phyloP scores from a whole-genome alignment of 2,113 vertebrate species.

The Callipepla californica region DNA sequence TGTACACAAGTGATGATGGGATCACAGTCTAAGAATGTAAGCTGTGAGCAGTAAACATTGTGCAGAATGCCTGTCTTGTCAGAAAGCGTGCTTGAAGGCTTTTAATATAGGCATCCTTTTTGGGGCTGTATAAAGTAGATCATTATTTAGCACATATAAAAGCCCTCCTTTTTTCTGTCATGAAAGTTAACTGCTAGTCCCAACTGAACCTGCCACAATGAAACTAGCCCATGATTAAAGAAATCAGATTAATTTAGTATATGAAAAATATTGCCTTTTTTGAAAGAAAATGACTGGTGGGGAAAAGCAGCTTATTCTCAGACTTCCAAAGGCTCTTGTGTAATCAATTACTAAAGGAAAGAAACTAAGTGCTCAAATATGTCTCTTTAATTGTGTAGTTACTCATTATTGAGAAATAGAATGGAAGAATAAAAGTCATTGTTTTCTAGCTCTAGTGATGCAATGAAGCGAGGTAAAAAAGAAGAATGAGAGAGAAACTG shows the following conservation, averaged over 20 bases:
- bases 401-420: conserved; percentile 32
- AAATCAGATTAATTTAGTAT: neutral
- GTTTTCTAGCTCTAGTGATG: neutral
- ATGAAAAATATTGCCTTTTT: neutral
- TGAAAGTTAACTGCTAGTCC: neutral
- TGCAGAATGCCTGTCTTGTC: neutral
- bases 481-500: neutral
- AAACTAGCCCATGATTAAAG: neutral
- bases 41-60: neutral
- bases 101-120: neutral
- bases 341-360: conserved; percentile 3
- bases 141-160: neutral
- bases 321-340: neutral
- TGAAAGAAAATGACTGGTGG: neutral
- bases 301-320: neutral
- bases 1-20: neutral
- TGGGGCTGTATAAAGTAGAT: neutral
- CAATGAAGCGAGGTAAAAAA: neutral
- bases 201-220: neutral
- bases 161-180: neutral
- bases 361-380: neutral
- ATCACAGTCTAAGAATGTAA: neutral
- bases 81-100: neutral
- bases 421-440: conserved; percentile 1
- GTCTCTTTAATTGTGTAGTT: neutral